These are phyloP conservation scores for Agriotes lineatus DNA, from an alignment of 2,888 invertebrate species.

Conservation along the genomic window DNA sequence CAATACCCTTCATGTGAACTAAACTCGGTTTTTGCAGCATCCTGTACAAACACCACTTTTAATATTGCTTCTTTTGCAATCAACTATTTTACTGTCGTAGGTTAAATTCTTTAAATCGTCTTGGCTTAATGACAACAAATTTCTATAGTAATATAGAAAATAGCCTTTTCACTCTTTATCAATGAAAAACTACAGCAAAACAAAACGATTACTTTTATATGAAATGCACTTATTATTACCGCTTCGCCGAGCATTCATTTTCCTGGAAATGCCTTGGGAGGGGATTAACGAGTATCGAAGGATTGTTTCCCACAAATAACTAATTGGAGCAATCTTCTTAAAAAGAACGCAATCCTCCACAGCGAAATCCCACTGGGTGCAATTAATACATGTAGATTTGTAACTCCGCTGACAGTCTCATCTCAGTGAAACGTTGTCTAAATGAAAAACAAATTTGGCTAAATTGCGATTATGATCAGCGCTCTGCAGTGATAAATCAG, in stretches of 20 bases:
- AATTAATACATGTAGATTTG: constrained; percentile 58
- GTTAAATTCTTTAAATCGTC: too few relatives aligned
- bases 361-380: constrained; percentile 58
- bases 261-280: constrained; percentile 23
- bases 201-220: neutral
- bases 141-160: too few relatives aligned
- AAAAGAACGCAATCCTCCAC: constrained; percentile 49
- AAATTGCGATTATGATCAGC: neutral
- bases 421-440: neutral
- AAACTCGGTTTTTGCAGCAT: too few relatives aligned
- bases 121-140: too few relatives aligned
- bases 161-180: too few relatives aligned
- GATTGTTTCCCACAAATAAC: constrained; percentile 60
- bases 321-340: constrained; percentile 66
- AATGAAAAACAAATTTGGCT: constrained; percentile 14
- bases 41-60: too few relatives aligned
- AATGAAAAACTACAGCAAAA: neutral
- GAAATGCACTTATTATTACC: constrained; percentile 22
- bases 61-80: too few relatives aligned
- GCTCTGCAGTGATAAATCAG: too few relatives aligned
- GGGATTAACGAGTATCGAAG: constrained; percentile 36
- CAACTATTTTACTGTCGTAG: too few relatives aligned
- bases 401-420: constrained; percentile 23
- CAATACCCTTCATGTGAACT: too few relatives aligned
- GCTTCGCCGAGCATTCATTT: constrained; percentile 12